Base-by-base conservation (phyloP, 2,888 invertebrate species). In the Oeneis ivallda region DNA sequence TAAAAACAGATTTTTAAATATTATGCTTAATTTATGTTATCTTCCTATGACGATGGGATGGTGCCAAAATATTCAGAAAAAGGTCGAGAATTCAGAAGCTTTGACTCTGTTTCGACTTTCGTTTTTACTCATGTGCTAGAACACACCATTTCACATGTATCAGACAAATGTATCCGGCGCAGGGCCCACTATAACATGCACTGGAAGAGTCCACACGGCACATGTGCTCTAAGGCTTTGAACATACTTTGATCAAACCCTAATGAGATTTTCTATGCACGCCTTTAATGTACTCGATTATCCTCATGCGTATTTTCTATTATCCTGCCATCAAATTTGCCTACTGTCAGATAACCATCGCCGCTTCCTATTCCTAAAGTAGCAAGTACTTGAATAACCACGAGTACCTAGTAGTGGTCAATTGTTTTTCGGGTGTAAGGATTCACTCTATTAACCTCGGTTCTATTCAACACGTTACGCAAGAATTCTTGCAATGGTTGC, bases 401-500 rank as follows among this genome's bases (percentile, higher is more conserved):
- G 26, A 26, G 26, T 26, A 26, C 50, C 10, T 49, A 49, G 17
- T 9, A 49, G 43, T n/a, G n/a, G 15, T 26, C 32, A 32, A 54
- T 37, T 54, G 52, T 41, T 61, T 61, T 61, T 56, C 39, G 39
- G 39, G 41, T 61, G 39, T 50, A 60, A 60, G 50, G 26, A n/a
- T 32, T 19, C 9, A 19, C 26, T 17, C 45, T 74, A 73, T 79
- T 82, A 80, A 80, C 85, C 83, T 84, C 77, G 47, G 76, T 78
- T 78, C 67, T 73, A 81, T 79, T 79, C 72, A 19, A 52, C 10
- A 49, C 71, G 73, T 88, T 87, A 79, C 76, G 80, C 78, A 87
- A 86, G 75, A 68, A 75, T 73, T 75, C 76, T 79, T 74, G 74
- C 75, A 76, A 62, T 58, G 60, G 26, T 79, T 74, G 74, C 75